A percentile compares a stretch with the other conserved stretches of the same genome.
Evolutionary conservation across 2,113 vertebrate genomes (phyloP).

Genomic region (Pheucticus melanocephalus): DNA sequence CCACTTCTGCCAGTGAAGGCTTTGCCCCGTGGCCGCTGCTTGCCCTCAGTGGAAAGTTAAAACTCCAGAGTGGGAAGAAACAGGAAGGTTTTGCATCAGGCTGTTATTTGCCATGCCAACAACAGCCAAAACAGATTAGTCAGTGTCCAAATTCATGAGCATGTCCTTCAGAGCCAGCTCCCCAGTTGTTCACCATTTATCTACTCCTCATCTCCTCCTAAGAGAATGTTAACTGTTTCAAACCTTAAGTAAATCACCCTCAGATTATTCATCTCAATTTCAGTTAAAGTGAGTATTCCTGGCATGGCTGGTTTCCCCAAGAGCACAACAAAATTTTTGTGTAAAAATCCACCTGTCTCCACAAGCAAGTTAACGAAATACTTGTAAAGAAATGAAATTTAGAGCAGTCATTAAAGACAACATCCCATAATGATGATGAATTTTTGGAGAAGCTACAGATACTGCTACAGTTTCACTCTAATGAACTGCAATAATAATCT

Average conservation of each 20-base stretch:
- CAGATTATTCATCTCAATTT: not conserved
- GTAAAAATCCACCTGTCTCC: slow-evolving; percentile 24
- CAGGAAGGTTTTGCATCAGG: slow-evolving; percentile 49
- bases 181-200: slow-evolving; percentile 62
- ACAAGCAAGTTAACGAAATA: not conserved
- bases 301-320: not conserved
- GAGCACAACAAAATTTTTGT: not conserved
- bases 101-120: slow-evolving; percentile 23
- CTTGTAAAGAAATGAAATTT: not conserved
- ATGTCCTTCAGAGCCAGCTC: slow-evolving; percentile 38
- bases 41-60: not conserved
- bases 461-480: not conserved
- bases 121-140: slow-evolving; percentile 34
- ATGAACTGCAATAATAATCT: not conserved
- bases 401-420: not conserved
- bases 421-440: not conserved
- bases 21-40: not conserved
- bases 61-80: not conserved
- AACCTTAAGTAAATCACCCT: not conserved
- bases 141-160: slow-evolving; percentile 3
- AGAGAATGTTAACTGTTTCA: slow-evolving; percentile 25
- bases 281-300: not conserved
- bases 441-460: not conserved
- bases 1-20: not conserved
- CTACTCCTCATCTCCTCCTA: slow-evolving; percentile 39